Evolutionary conservation across 2,797 vertebrate genomes (phyloP).

Genomic region (Chloroceryle amazona): DNA sequence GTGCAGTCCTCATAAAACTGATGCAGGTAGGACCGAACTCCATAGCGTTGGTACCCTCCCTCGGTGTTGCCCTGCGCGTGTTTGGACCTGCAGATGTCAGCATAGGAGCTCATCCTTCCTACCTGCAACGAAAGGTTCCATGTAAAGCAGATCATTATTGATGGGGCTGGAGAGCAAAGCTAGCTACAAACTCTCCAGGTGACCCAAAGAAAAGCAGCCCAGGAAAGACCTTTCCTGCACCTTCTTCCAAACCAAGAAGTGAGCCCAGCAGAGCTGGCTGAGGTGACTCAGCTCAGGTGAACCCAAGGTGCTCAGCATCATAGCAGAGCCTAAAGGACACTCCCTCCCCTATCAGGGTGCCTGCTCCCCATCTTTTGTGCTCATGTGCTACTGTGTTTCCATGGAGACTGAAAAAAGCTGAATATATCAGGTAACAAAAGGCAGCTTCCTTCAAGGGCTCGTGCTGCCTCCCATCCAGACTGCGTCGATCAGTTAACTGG

Average conservation of each 20-base stretch:
- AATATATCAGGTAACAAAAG: background rate
- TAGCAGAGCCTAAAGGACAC: background rate
- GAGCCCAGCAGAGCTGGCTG: accelerated
- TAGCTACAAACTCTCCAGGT: background rate
- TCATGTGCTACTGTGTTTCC: background rate
- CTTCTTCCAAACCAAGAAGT: background rate
- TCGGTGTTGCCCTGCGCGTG: conserved; percentile 79
- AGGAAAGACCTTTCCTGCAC: background rate
- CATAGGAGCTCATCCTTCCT: conserved; percentile 93
- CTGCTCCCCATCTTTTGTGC: background rate
- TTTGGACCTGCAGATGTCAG: conserved; percentile 90
- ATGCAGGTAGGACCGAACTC: conserved; percentile 98
- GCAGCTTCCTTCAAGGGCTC: background rate
- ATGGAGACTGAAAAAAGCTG: background rate
- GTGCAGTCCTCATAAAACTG: conserved; percentile 99
- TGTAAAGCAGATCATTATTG: accelerated
- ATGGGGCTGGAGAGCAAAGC: background rate
- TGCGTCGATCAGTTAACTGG: background rate
- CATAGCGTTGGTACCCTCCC: conserved; percentile 90
- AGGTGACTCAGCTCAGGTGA: background rate
- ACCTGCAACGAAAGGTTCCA: conserved; percentile 77
- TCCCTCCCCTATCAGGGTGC: background rate
- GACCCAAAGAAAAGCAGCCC: background rate
- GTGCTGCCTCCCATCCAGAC: background rate
- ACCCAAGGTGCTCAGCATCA: background rate